These are phyloP conservation scores for Montipora cactus DNA, from an alignment of 64 coral and sea anemone species.

Conservation along the genomic window DNA sequence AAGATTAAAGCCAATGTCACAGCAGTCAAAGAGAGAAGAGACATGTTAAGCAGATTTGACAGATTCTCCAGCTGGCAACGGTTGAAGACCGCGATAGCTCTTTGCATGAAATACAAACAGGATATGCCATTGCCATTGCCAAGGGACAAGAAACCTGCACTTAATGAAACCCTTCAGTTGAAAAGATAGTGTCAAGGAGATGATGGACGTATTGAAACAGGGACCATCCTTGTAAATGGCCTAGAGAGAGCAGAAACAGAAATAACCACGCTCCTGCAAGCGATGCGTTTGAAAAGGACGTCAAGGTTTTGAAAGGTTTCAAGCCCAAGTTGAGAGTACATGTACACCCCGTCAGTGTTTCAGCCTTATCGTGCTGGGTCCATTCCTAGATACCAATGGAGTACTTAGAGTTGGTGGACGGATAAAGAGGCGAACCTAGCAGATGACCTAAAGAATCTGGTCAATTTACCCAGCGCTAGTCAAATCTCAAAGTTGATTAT, in stretches of 20 bases:
- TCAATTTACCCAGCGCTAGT: too few species aligned
- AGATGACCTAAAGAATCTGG: background rate
- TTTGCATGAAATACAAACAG: slow-evolving; percentile 37
- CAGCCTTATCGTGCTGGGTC: slow-evolving; percentile 43
- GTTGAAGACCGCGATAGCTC: slow-evolving; percentile 26
- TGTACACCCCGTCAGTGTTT: slow-evolving; percentile 5
- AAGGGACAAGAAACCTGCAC: background rate
- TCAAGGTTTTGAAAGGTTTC: slow-evolving; percentile 30
- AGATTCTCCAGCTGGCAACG: slow-evolving; percentile 60
- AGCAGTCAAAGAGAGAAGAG: background rate
- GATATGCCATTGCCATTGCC: too few species aligned
- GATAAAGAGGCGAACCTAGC: slow-evolving; percentile 41
- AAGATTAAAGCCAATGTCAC: background rate
- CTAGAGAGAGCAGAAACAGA: slow-evolving; percentile 28
- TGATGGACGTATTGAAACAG: background rate
- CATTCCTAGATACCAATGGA: slow-evolving; percentile 46
- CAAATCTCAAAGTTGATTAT: background rate
- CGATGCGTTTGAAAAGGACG: slow-evolving; percentile 4
- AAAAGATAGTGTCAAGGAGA: background rate
- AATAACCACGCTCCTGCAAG: slow-evolving; percentile 10
- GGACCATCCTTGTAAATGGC: background rate
- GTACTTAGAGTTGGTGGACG: slow-evolving; percentile 1
- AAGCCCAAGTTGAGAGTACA: background rate
- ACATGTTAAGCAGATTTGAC: slow-evolving; percentile 1
- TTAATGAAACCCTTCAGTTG: background rate